Conservation (phyloP, 2,888 invertebrate species). For the Hartigia nigra region DNA sequence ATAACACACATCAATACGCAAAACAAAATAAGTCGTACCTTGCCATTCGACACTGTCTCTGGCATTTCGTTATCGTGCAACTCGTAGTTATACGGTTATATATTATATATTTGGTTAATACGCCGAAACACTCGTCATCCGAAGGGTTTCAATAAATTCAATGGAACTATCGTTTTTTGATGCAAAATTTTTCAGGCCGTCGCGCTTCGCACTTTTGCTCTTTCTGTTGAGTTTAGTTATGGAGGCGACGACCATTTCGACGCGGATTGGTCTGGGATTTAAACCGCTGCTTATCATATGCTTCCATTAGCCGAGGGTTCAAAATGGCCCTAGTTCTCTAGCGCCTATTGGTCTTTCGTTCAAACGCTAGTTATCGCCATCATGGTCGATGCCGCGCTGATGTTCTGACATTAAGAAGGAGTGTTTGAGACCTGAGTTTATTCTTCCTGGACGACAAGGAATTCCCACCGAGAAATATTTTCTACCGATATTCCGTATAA, state of each 20-base stretch:
- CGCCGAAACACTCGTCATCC: not conserved
- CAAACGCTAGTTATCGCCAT: slow-evolving; percentile 53
- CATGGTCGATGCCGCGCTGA: slow-evolving; percentile 48
- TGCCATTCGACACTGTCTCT: slow-evolving; percentile 39
- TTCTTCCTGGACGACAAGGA: not conserved
- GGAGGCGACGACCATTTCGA: not conserved
- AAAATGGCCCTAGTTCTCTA: slow-evolving; percentile 41
- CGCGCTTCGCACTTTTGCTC: not conserved
- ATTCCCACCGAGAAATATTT: not conserved
- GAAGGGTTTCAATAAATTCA: not conserved
- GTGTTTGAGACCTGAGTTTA: not conserved
- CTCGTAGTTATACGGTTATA: not conserved
- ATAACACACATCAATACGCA: not conserved
- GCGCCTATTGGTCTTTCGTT: not conserved
- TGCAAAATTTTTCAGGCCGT: not conserved
- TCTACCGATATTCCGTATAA: not conserved
- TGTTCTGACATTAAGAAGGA: slow-evolving; percentile 58
- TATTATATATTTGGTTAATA: not conserved
- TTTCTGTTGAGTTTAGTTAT: not conserved
- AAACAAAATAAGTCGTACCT: slow-evolving; percentile 31
- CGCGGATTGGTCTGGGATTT: not conserved
- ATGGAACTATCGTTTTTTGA: not conserved
- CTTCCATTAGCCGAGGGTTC: slow-evolving; percentile 50
- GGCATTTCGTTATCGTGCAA: slow-evolving; percentile 32
- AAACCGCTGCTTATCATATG: not conserved